phyloP scores from a whole-genome alignment of 2,888 invertebrate genomes.

The Drosophila buzzatii region DNA sequence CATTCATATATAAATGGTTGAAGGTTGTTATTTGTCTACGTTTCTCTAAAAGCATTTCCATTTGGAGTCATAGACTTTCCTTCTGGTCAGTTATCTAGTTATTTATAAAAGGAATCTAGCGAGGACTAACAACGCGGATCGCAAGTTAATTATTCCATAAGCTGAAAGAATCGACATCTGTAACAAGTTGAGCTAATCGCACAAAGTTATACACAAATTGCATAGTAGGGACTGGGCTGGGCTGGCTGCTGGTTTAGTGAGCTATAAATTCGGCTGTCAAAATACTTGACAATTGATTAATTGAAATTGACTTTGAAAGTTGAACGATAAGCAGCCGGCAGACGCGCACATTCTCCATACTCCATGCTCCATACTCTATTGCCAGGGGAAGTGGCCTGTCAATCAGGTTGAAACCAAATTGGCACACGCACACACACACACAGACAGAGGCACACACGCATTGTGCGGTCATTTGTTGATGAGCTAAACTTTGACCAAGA shows the following conservation, averaged over 20 bases:
- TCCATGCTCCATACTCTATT: neutral
- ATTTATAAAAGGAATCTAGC: too few species aligned
- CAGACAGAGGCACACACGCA: slow-evolving; percentile 33
- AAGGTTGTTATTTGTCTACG: too few species aligned
- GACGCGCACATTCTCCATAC: slow-evolving; percentile 4
- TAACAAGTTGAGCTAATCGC: slow-evolving; percentile 28
- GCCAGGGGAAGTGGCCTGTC: slow-evolving; percentile 71
- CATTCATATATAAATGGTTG: too few species aligned
- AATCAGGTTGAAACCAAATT: slow-evolving; percentile 62
- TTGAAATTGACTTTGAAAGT: slow-evolving; percentile 78
- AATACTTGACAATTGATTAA: slow-evolving; percentile 80
- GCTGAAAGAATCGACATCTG: slow-evolving; percentile 2
- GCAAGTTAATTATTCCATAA: slow-evolving; percentile 8
- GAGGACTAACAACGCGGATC: too few species aligned
- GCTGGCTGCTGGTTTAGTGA: slow-evolving; percentile 38
- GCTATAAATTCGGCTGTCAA: slow-evolving; percentile 80
- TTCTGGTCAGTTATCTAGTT: too few species aligned
- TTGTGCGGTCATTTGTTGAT: slow-evolving; percentile 73
- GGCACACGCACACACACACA: slow-evolving; percentile 20
- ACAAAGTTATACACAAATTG: slow-evolving; percentile 39
- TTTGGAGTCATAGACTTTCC: too few species aligned
- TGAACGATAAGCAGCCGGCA: slow-evolving; percentile 60
- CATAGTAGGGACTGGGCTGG: neutral
- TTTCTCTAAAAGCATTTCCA: too few species aligned
- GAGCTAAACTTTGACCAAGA: slow-evolving; percentile 70